Evolutionary conservation across 1,140 invertebrate genomes (phyloP).

Genomic region (Zaprionus africanus): DNA sequence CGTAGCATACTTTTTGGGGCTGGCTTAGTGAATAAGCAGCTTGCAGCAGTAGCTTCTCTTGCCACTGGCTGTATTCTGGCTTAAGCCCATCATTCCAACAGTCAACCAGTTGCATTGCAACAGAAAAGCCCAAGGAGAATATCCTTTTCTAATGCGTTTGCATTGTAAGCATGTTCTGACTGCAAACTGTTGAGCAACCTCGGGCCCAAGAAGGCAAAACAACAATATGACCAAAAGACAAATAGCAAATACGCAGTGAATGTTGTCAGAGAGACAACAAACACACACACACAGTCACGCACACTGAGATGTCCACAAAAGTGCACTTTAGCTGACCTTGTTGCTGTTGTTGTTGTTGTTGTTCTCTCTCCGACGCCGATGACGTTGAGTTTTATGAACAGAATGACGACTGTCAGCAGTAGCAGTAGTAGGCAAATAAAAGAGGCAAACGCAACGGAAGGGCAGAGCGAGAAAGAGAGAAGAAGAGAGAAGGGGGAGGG

Average conservation of each 20-base stretch:
- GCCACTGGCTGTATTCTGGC: neutral
- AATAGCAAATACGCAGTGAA: constrained; percentile 48
- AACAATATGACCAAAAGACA: constrained; percentile 65
- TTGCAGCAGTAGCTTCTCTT: neutral
- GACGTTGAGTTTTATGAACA: constrained; percentile 76
- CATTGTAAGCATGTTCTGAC: constrained; percentile 38
- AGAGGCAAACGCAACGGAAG: constrained; percentile 28
- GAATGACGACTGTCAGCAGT: constrained; percentile 58
- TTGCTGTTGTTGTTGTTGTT: constrained; percentile 34
- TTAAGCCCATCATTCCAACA: neutral
- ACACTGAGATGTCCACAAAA: constrained; percentile 72
- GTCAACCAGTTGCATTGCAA: constrained; percentile 40
- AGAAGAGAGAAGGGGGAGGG: neutral
- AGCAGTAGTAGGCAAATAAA: constrained; percentile 60
- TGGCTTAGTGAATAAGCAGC: neutral
- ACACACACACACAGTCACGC: constrained; percentile 36
- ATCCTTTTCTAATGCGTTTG: constrained; percentile 42
- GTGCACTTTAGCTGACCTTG: constrained; percentile 66
- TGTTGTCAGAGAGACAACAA: constrained; percentile 34
- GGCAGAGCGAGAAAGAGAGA: neutral
- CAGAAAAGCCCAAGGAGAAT: constrained; percentile 7
- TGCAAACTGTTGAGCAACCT: constrained; percentile 15
- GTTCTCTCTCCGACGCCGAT: constrained; percentile 62
- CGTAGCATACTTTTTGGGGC: constrained; percentile 9
- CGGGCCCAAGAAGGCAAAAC: constrained; percentile 39